A percentile compares a stretch with the other conserved stretches of the same genome.
Conservation (phyloP, 2,797 vertebrate species). For the Eulemur mongoz region DNA sequence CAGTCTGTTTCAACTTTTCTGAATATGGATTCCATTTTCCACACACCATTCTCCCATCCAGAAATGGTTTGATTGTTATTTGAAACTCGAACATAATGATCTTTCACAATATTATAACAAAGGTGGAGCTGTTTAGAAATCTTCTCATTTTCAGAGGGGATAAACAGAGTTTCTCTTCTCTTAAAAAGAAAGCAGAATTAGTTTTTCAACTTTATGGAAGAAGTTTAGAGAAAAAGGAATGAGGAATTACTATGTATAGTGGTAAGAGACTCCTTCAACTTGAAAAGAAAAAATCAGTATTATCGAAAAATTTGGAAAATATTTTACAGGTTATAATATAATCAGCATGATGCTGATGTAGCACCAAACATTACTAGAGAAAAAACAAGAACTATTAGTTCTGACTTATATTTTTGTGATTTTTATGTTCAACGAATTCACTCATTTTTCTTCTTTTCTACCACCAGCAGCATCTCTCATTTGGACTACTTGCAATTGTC, state of each 20-base stretch:
- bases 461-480: background rate
- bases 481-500: background rate
- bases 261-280: background rate
- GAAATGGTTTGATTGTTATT: conserved; percentile 86
- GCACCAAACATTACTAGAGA: background rate
- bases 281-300: background rate
- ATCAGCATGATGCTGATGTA: background rate
- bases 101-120: conserved; percentile 88
- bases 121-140: conserved; percentile 89
- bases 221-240: background rate
- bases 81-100: conserved; percentile 91
- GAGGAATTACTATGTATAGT: background rate
- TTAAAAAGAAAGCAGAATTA: conserved; percentile 79
- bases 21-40: conserved; percentile 91
- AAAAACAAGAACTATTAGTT: background rate
- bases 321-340: background rate
- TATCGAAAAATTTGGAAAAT: background rate
- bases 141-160: conserved; percentile 92
- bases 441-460: background rate
- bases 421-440: background rate
- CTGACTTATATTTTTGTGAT: background rate
- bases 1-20: conserved; percentile 96
- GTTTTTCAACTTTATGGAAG: conserved; percentile 2
- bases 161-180: conserved; percentile 88
- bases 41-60: conserved; percentile 92